These are phyloP conservation scores for Sicus ferrugineus DNA, from an alignment of 2,888 invertebrate species.

Conservation along the genomic window DNA sequence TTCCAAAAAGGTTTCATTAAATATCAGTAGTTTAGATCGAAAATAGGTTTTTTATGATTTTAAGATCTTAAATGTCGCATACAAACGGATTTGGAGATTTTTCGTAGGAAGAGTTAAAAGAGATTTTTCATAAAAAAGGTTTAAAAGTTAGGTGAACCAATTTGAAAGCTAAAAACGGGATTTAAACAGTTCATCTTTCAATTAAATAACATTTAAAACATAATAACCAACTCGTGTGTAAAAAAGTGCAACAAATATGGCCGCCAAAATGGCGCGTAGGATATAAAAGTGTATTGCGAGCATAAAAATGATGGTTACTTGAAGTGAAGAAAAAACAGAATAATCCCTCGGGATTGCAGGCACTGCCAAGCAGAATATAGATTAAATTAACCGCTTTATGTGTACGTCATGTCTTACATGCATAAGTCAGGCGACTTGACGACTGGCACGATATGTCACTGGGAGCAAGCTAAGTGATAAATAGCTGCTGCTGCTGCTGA, in stretches of 20 bases:
- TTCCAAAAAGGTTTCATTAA: no score
- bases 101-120: no score
- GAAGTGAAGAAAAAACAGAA: not conserved
- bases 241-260: not conserved
- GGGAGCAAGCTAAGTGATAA: not conserved
- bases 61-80: no score
- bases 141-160: no score
- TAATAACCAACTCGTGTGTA: not conserved
- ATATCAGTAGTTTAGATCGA: no score
- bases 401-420: not conserved
- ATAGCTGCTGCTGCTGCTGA: constrained; percentile 6
- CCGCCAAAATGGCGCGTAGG: not conserved
- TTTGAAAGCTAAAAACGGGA: no score
- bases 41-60: no score
- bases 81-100: no score
- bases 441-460: constrained; percentile 30
- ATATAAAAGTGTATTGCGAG: not conserved
- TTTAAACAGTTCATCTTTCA: no score
- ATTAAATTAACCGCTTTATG: not conserved
- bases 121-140: no score
- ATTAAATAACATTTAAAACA: not conserved
- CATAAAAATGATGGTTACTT: not conserved
- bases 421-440: constrained; percentile 13
- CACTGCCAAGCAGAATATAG: not conserved
- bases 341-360: not conserved